Evolutionary conservation across 2,113 vertebrate species (phyloP), one percentile per base, ranked within the genome.

Genomic region (Machaerirhynchus nigripectus): DNA sequence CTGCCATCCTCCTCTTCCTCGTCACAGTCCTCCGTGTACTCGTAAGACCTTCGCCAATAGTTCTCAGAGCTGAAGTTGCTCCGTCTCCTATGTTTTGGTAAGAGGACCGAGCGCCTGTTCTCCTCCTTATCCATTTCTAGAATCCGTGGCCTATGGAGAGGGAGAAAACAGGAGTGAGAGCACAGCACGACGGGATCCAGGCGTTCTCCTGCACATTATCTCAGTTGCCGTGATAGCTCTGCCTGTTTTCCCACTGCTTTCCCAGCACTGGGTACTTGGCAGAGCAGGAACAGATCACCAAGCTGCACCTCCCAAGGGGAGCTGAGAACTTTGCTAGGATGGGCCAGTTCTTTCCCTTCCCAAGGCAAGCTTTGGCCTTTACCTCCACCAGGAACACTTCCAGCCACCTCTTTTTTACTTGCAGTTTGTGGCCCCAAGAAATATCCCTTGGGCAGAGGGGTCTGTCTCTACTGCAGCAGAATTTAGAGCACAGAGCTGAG

Each of bases 61-160:
- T 99, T 99, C 98, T 99, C 99, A 0, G 99, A 98, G 96, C 98
- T 98, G 96, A 98, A 98, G 95, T 97, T 97, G 68, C 98, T 97
- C 95, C 98, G 96, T 89, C 98, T 98, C 84, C 98, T 98, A 69
- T 98, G 98, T 61, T 98, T 98, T 28, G 97, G 98, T 95, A 99
- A 98, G 75, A 98, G 90, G 35, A 99, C 98, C 0, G 99, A 99
- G 53, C 98, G 98, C 75, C 99, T 98, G 97, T 99, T 99, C 97
- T 99, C 99, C 87, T 99, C 99, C 93, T 99, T 99, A 97, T 99
- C 99, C 99, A 99, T 99, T 97, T 99, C 99, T 57, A 99, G 98
- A 87, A 99, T 98, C 49, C 99, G 98, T 31, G 99, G 99, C 97
- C 99, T 99, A 49, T 1, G 27, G 78, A 67, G 35, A 57, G n/a